A percentile compares a stretch with the other conserved stretches of the same genome.
Conservation (phyloP, 1,140 invertebrate genomes). For the Drosophila murphyi region DNA sequence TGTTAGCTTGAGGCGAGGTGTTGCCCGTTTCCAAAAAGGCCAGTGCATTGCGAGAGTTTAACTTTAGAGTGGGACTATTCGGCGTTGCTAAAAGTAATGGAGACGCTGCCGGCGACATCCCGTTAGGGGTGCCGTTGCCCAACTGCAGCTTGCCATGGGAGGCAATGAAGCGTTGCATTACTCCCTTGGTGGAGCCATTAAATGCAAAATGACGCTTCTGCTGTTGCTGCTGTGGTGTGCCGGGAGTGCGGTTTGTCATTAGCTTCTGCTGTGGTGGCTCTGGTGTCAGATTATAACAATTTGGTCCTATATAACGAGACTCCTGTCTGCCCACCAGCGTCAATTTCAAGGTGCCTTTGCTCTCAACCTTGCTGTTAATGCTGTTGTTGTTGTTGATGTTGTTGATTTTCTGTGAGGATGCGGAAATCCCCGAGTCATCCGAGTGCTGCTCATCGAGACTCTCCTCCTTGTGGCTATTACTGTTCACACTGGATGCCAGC, state of each 20-base stretch:
- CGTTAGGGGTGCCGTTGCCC: conserved; percentile 37
- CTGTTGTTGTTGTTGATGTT: conserved; percentile 35
- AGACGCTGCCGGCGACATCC: conserved; percentile 11
- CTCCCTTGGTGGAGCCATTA: conserved; percentile 87
- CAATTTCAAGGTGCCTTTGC: conserved; percentile 46
- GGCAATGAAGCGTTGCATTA: conserved; percentile 92
- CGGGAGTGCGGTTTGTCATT: conserved; percentile 86
- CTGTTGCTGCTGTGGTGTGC: conserved; percentile 86
- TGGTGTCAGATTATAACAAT: conserved; percentile 84
- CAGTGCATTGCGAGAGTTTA: conserved; percentile 62
- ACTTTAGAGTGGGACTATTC: conserved; percentile 50
- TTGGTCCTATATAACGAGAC: conserved; percentile 75
- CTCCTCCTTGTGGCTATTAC: conserved; percentile 69
- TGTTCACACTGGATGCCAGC: conserved; percentile 72
- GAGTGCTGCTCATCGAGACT: conserved; percentile 79
- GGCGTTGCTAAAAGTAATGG: not conserved
- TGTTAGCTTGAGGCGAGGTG: conserved; percentile 26
- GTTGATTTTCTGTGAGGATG: conserved; percentile 67
- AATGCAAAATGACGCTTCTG: conserved; percentile 86
- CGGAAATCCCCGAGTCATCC: conserved; percentile 80
- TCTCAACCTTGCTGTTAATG: conserved; percentile 11
- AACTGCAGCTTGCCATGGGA: conserved; percentile 88
- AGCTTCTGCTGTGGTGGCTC: conserved; percentile 85
- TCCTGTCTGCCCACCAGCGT: conserved; percentile 59
- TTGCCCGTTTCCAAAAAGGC: conserved; percentile 60